Base-by-base conservation (phyloP, 2,797 vertebrate genomes). In the Melanotaenia pygmaea region DNA sequence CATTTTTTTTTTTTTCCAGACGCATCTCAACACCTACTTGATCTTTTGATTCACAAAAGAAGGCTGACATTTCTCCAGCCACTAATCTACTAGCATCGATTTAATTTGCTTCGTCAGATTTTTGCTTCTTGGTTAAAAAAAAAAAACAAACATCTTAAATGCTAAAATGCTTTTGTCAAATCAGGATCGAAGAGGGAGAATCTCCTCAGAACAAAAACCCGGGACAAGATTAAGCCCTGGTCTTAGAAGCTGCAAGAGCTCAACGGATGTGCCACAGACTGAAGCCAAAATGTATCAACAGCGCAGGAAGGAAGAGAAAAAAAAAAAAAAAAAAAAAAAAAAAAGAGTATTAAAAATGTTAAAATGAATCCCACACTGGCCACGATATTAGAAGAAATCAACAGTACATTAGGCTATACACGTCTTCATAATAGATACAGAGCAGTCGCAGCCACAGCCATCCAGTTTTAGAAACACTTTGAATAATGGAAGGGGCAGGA, bases 321-420 rank as follows among this genome's bases (percentile, higher is more conserved):
- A 28, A 28, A 26, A 26, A n/a, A n/a, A n/a, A n/a, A n/a, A n/a
- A n/a, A 37, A 26, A 28, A 28, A 28, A 28, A 34, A 63, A 10
- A 18, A 64, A 28, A 28, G 28, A 22, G 61, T 50, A 64, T 80
- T 81, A 67, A 73, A 81, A 73, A 74, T 83, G 79, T 88, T 88
- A 83, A 90, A 89, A 89, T 76, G 63, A 91, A 86, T 64, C 88
- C 84, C 81, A 85, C 82, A 85, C 88, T 88, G 91, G 89, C 89
- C 89, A 90, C 81, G n/a, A 86, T 75, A 82, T 89, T 89, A 86
- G 82, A 32, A 5, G 5, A 86, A 88, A 81, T 74, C 75, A 85
- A 86, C 77, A 81, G 85, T 77, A 92, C 82, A 81, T 79, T 51
- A 91, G 85, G 83, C 79, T 89, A 86, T 67, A 89, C 16, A 82